phyloP scores from a whole-genome alignment of 2,797 vertebrate genomes.

The Cetoscarus ocellatus region DNA sequence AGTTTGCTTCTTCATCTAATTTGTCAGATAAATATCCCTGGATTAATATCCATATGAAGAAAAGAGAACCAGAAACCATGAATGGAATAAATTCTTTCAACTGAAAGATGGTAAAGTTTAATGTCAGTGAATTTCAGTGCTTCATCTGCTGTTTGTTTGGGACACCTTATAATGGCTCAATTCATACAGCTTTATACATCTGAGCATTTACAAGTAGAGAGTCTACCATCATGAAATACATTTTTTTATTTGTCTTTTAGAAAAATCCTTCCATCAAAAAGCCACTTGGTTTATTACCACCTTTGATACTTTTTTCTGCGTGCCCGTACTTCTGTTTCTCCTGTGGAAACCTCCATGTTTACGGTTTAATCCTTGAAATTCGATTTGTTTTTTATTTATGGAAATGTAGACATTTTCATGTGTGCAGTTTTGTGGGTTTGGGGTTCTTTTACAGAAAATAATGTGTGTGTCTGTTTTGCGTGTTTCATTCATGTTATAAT shows the following conservation, averaged over 20 bases:
- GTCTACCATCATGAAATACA: conserved; percentile 1
- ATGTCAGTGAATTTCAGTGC: too few species aligned
- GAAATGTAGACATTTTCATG: conserved; percentile 44
- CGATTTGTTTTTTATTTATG: conserved; percentile 60
- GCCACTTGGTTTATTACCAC: not conserved
- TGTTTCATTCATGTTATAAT: conserved; percentile 38
- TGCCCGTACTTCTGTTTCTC: not conserved
- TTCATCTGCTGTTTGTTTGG: too few species aligned
- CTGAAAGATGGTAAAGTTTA: too few species aligned
- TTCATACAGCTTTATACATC: not conserved
- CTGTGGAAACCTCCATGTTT: not conserved
- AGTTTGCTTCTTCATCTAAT: too few species aligned
- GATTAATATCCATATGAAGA: too few species aligned
- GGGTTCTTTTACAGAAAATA: conserved; percentile 52
- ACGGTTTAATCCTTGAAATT: conserved; percentile 14
- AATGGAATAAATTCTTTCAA: too few species aligned
- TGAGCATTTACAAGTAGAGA: conserved; percentile 9
- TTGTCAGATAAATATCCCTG: too few species aligned
- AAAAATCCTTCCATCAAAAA: not conserved
- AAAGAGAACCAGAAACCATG: too few species aligned
- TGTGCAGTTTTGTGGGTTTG: conserved; percentile 63
- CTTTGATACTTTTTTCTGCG: not conserved
- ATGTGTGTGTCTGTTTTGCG: conserved; percentile 32
- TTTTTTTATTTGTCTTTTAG: conserved; percentile 12
- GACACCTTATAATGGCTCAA: not conserved